Percentiles rank a stretch among this genome's conserved stretches.
Evolutionary conservation across 2,888 invertebrate species (phyloP).

Genomic region (Drosophila flavopinicola): DNA sequence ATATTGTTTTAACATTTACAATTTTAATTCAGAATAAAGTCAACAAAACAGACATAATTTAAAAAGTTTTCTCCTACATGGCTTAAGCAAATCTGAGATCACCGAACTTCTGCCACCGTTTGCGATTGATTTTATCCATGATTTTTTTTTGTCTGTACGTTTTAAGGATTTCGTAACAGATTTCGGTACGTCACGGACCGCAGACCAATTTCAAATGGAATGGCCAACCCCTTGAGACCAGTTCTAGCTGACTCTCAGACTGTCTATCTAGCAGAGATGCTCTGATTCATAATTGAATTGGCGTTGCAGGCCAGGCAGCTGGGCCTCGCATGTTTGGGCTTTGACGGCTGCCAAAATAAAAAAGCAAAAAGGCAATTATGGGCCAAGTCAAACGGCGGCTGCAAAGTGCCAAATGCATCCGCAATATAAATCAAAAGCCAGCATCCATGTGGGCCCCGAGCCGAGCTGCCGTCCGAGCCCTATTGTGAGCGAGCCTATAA

Average conservation of each 20-base stretch:
- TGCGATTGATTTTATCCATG: too few species aligned
- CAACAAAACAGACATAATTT: too few species aligned
- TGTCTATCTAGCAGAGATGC: conserved; percentile 3
- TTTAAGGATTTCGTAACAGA: conserved; percentile 45
- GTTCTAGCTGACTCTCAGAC: not conserved
- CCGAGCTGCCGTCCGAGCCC: conserved; percentile 16
- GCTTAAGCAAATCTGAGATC: too few species aligned
- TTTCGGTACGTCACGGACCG: conserved; percentile 45
- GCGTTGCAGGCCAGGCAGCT: conserved; percentile 28
- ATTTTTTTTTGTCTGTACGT: too few species aligned
- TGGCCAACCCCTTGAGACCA: conserved; percentile 6
- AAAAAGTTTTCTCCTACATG: too few species aligned
- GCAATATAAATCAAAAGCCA: conserved; percentile 81
- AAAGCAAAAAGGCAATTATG: conserved; percentile 50
- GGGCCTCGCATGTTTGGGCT: conserved; percentile 9
- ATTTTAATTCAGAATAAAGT: too few species aligned
- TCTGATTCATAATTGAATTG: conserved; percentile 30
- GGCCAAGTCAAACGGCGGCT: conserved; percentile 47
- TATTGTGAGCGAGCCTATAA: conserved; percentile 54
- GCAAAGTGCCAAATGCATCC: conserved; percentile 75
- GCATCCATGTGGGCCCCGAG: conserved; percentile 16
- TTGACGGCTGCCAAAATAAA: conserved; percentile 32
- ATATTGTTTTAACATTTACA: too few species aligned
- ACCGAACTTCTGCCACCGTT: too few species aligned
- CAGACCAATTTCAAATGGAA: conserved; percentile 62